A percentile compares a stretch with the other conserved stretches of the same genome.
Conservation (phyloP, 2,888 invertebrate genomes). For the Ormyrus nitidulus region DNA sequence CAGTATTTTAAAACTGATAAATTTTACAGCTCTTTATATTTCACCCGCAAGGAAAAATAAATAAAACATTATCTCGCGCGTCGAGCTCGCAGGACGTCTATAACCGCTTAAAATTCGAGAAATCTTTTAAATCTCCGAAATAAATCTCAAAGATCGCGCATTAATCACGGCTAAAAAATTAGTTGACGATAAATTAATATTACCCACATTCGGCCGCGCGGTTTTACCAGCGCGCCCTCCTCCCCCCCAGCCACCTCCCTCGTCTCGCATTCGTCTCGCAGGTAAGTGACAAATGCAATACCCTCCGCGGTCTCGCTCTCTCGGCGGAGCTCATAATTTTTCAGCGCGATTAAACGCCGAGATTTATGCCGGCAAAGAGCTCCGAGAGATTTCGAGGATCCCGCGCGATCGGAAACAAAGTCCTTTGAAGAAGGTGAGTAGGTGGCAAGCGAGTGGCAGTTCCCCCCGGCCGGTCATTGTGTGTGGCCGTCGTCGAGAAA, state of each 20-base stretch:
- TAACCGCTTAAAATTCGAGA: neutral
- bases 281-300: conserved; percentile 50
- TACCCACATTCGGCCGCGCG: neutral
- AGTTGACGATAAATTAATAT: conserved; percentile 37
- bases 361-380: conserved; percentile 36
- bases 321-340: conserved; percentile 36
- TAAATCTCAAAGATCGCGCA: neutral
- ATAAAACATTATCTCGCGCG: neutral
- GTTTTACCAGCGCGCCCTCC: neutral
- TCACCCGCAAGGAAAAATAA: too few species aligned
- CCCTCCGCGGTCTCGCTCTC: conserved; percentile 11
- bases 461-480: neutral
- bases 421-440: neutral
- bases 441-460: neutral
- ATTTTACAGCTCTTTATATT: too few species aligned
- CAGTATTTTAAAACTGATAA: too few species aligned
- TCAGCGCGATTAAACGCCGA: conserved; percentile 36
- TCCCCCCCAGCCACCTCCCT: neutral
- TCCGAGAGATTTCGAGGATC: neutral
- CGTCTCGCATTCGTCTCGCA: conserved; percentile 21
- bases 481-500: conserved; percentile 16
- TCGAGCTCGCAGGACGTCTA: neutral
- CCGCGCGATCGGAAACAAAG: neutral
- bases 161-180: conserved; percentile 29
- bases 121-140: conserved; percentile 11